Percentiles rank a stretch among this genome's conserved stretches.
Conservation (phyloP, 2,888 invertebrate species). For the Eupithecia subumbrata region DNA sequence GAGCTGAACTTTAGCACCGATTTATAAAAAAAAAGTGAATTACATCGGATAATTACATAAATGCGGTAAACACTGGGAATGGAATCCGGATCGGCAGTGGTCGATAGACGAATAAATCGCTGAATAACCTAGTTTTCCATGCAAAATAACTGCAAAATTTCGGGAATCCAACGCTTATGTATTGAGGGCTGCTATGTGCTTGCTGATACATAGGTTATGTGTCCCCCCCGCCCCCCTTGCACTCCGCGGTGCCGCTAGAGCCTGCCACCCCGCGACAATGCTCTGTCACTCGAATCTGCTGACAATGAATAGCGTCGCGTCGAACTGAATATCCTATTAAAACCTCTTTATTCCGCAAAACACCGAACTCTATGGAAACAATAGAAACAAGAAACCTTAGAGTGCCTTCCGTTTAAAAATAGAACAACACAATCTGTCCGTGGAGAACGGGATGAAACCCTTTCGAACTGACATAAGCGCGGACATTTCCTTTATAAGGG, state of each 20-base stretch:
- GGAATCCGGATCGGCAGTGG: conserved; percentile 16
- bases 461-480: background rate
- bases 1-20: background rate
- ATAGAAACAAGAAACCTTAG: background rate
- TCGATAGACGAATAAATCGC: conserved; percentile 70
- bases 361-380: background rate
- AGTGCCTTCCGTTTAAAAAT: background rate
- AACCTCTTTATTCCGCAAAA: background rate
- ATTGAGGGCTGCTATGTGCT: conserved; percentile 72
- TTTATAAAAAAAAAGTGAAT: background rate
- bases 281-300: conserved; percentile 20
- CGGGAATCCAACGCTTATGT: conserved; percentile 74
- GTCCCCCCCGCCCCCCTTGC: conserved; percentile 63
- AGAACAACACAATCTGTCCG: background rate
- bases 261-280: conserved; percentile 68
- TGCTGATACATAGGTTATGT: conserved; percentile 79
- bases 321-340: background rate
- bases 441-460: background rate
- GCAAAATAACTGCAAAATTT: conserved; percentile 83
- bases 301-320: conserved; percentile 2
- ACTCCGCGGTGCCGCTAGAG: conserved; percentile 66
- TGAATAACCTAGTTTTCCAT: conserved; percentile 82
- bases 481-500: background rate
- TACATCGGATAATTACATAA: background rate
- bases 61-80: conserved; percentile 4